These are phyloP conservation scores for Tenthredo scrophulariae DNA, from an alignment of 2,888 invertebrate genomes.

Conservation along the genomic window DNA sequence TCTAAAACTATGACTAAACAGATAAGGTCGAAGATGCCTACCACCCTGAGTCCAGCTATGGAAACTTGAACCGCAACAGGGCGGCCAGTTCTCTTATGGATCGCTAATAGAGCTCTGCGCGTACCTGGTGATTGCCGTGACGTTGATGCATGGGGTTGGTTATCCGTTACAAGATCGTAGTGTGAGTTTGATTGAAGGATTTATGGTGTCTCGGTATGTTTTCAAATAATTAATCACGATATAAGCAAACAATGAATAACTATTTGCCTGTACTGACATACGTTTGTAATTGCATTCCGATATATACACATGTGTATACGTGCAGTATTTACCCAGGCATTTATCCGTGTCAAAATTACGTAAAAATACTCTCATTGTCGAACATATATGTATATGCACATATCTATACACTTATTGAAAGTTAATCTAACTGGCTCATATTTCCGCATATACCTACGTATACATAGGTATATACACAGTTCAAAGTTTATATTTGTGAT, in stretches of 20 bases:
- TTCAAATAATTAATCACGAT: conserved; percentile 42
- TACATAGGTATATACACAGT: background rate
- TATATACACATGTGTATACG: background rate
- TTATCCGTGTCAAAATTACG: background rate
- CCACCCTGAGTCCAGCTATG: background rate
- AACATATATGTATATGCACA: background rate
- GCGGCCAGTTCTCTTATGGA: background rate
- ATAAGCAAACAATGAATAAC: conserved; percentile 15
- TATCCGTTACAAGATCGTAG: conserved; percentile 45
- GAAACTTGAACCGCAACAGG: background rate
- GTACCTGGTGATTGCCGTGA: conserved; percentile 45
- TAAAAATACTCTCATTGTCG: background rate
- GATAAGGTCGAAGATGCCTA: too few species aligned
- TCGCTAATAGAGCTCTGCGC: conserved; percentile 41
- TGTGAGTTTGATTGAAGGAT: conserved; percentile 45
- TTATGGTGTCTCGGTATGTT: conserved; percentile 36
- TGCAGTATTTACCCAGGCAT: background rate
- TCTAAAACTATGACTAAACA: too few species aligned
- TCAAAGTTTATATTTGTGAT: conserved; percentile 18
- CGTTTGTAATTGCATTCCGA: background rate
- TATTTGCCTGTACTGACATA: conserved; percentile 2
- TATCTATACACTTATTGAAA: background rate
- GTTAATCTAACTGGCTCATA: background rate
- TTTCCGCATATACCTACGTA: background rate
- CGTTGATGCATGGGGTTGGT: conserved; percentile 41